Conservation (phyloP, 2,113 vertebrate species). For the Bagarius yarrelli region DNA sequence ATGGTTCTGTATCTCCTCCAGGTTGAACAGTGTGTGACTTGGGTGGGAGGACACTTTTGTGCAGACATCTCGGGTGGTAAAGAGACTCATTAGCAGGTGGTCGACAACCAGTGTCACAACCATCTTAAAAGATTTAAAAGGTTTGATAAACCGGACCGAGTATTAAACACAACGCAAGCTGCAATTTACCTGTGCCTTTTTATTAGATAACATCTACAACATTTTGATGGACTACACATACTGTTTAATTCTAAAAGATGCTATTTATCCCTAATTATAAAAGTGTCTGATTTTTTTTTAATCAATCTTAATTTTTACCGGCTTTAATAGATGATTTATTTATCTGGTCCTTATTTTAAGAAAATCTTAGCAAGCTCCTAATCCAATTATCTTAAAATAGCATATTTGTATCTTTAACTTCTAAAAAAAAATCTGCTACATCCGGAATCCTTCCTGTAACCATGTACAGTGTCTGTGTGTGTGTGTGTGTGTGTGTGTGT, state of each 20-base stretch:
- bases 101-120: too few species aligned
- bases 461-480: not conserved
- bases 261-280: not conserved
- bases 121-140: too few species aligned
- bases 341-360: not conserved
- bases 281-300: not conserved
- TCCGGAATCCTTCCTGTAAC: not conserved
- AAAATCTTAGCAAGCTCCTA: not conserved
- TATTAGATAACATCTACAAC: not conserved
- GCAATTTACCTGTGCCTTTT: not conserved
- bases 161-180: not conserved
- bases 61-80: too few species aligned
- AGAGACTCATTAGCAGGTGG: too few species aligned
- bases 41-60: too few species aligned
- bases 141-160: not conserved
- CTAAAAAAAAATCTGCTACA: too few species aligned
- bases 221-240: not conserved
- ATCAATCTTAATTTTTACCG: not conserved
- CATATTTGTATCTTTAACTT: too few species aligned
- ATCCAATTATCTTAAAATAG: too few species aligned
- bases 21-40: too few species aligned
- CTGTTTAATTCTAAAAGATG: not conserved
- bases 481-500: conserved; percentile 13
- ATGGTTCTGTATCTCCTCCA: too few species aligned
- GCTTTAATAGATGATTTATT: not conserved